These are phyloP conservation scores for Solea solea DNA, from an alignment of 2,113 vertebrate genomes.

Conservation along the genomic window DNA sequence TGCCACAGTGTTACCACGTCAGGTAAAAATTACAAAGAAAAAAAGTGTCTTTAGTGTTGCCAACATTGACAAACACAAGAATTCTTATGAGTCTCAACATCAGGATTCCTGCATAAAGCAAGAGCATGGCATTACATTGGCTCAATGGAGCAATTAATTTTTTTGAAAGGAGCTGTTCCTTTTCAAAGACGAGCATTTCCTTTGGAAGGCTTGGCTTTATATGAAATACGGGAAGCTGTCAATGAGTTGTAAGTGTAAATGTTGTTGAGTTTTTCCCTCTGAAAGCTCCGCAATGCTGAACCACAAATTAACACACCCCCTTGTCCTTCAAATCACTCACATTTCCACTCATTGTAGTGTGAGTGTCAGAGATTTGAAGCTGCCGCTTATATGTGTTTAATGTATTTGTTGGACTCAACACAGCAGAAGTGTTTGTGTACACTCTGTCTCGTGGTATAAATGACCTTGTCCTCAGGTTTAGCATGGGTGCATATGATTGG, in stretches of 20 bases:
- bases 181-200: constrained; percentile 52
- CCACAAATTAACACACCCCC: constrained; percentile 12
- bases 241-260: neutral
- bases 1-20: constrained; percentile 10
- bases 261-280: constrained; percentile 28
- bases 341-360: neutral
- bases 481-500: constrained; percentile 7
- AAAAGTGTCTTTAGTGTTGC: constrained; percentile 10
- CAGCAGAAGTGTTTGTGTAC: neutral
- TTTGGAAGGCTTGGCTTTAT: constrained; percentile 59
- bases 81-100: constrained; percentile 18
- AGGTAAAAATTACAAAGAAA: neutral
- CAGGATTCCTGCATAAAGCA: constrained; percentile 51
- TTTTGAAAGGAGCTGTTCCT: constrained; percentile 35
- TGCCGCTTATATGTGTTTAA: neutral
- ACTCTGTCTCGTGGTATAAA: neutral
- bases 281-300: constrained; percentile 38
- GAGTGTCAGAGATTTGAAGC: constrained; percentile 7
- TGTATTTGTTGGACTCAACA: neutral
- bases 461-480: constrained; percentile 29
- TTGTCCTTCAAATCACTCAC: neutral
- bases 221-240: constrained; percentile 40
- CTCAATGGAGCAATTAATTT: constrained; percentile 34
- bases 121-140: constrained; percentile 55
- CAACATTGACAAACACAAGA: neutral